These are phyloP conservation scores for Cyaniris semiargus DNA, from an alignment of 2,888 invertebrate genomes.

Conservation along the genomic window DNA sequence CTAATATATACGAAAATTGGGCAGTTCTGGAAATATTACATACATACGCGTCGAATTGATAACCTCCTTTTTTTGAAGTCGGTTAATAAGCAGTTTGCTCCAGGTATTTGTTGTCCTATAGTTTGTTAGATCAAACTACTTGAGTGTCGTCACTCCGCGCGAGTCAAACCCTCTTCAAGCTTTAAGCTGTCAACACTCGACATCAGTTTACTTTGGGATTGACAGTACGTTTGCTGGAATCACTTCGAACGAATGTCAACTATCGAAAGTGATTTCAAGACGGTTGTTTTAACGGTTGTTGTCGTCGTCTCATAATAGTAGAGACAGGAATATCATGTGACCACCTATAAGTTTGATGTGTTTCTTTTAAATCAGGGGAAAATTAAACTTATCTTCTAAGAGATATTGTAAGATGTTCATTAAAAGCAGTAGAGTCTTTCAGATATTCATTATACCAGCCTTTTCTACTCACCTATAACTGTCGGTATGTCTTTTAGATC, in stretches of 20 bases:
- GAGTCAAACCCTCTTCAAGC: slow-evolving; percentile 2
- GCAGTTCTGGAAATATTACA: too few species aligned
- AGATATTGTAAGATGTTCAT: neutral
- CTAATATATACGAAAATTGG: too few species aligned
- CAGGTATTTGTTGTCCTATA: neutral
- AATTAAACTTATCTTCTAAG: neutral
- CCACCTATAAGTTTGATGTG: neutral
- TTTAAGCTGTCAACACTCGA: slow-evolving; percentile 4
- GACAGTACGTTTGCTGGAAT: neutral
- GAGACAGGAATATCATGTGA: neutral
- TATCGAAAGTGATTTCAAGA: neutral
- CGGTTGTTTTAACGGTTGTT: neutral
- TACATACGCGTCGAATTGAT: too few species aligned
- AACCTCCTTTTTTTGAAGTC: too few species aligned
- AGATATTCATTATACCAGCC: neutral
- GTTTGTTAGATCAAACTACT: neutral
- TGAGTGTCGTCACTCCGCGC: neutral
- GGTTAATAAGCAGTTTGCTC: neutral
- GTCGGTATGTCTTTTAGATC: neutral
- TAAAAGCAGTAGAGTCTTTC: neutral
- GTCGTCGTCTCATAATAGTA: neutral
- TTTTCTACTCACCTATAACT: neutral
- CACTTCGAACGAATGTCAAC: neutral
- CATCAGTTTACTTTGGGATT: slow-evolving; percentile 10
- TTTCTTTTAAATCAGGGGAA: neutral